Evolutionary conservation across 2,797 vertebrate genomes (phyloP).

Genomic region (Neosilurus mollespiculum): DNA sequence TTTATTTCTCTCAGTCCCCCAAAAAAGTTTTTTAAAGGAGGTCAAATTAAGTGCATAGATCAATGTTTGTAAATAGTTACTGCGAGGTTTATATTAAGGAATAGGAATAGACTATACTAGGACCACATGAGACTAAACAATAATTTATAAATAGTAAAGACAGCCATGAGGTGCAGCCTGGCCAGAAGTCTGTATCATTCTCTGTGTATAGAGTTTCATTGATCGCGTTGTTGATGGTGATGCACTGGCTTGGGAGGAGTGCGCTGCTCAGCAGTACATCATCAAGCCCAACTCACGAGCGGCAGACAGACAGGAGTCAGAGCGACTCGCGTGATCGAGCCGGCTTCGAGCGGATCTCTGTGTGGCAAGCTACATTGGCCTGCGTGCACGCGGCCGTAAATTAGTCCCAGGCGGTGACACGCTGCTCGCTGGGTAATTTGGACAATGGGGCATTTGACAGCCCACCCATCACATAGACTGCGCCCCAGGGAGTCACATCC

Average conservation of each 20-base stretch:
- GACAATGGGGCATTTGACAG: slow-evolving; percentile 87
- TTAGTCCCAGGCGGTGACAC: slow-evolving; percentile 80
- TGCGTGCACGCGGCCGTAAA: slow-evolving; percentile 67
- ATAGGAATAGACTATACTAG: background rate
- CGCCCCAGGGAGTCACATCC: slow-evolving; percentile 72
- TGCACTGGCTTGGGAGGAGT: slow-evolving; percentile 29
- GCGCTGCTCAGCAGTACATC: slow-evolving; percentile 40
- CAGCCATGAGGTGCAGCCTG: slow-evolving; percentile 45
- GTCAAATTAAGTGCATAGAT: background rate
- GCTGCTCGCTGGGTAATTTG: slow-evolving; percentile 79
- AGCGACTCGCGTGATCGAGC: slow-evolving; percentile 8
- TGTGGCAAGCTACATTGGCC: slow-evolving; percentile 19
- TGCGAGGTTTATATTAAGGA: background rate
- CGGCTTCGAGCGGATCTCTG: background rate
- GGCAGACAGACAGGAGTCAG: slow-evolving; percentile 43
- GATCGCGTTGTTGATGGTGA: slow-evolving; percentile 43
- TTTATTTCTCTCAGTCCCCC: background rate
- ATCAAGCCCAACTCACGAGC: slow-evolving; percentile 27
- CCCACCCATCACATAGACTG: slow-evolving; percentile 76
- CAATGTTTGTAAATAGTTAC: background rate
- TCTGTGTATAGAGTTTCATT: slow-evolving; percentile 32
- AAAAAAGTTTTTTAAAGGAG: background rate
- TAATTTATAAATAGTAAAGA: slow-evolving; percentile 3
- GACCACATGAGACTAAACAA: slow-evolving; percentile 2
- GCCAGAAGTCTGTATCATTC: slow-evolving; percentile 54